Conservation (phyloP, 1,140 invertebrate genomes). For the Drosophila parvula region DNA sequence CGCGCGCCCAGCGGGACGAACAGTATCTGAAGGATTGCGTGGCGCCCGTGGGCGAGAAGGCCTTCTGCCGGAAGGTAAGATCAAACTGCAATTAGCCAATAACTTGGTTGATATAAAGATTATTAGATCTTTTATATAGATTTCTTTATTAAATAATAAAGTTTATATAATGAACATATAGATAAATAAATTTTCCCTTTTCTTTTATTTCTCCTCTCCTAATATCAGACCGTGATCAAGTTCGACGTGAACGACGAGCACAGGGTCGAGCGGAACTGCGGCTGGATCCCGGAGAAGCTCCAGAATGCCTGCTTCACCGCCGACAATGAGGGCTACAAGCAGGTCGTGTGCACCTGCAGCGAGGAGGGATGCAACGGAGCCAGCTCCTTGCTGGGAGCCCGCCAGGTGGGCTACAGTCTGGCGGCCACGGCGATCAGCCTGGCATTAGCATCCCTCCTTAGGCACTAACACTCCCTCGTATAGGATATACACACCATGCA, state of each 20-base stretch:
- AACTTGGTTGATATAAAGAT: no score
- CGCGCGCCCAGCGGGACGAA: slow-evolving; percentile 63
- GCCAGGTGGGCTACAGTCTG: slow-evolving; percentile 40
- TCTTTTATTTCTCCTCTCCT: no score
- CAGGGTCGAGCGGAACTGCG: slow-evolving; percentile 85
- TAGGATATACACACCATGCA: neutral
- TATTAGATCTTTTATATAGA: no score
- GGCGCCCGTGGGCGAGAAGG: slow-evolving; percentile 1
- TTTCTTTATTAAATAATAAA: no score
- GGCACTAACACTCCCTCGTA: slow-evolving; percentile 20
- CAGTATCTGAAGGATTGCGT: slow-evolving; percentile 69
- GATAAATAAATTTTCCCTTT: no score
- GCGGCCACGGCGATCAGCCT: slow-evolving; percentile 39
- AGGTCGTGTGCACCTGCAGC: slow-evolving; percentile 86
- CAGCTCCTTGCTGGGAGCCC: slow-evolving; percentile 13
- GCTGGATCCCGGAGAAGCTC: slow-evolving; percentile 81
- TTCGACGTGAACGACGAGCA: slow-evolving; percentile 84
- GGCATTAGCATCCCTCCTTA: slow-evolving; percentile 25
- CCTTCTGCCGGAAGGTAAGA: slow-evolving; percentile 70
- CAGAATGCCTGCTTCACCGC: slow-evolving; percentile 85
- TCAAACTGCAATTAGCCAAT: no score
- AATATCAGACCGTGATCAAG: slow-evolving; percentile 51
- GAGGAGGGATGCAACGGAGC: slow-evolving; percentile 85
- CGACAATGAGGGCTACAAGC: slow-evolving; percentile 85
- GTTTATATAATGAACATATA: no score